Base-by-base conservation (phyloP, 2,113 vertebrate species). In the Scortum barcoo region DNA sequence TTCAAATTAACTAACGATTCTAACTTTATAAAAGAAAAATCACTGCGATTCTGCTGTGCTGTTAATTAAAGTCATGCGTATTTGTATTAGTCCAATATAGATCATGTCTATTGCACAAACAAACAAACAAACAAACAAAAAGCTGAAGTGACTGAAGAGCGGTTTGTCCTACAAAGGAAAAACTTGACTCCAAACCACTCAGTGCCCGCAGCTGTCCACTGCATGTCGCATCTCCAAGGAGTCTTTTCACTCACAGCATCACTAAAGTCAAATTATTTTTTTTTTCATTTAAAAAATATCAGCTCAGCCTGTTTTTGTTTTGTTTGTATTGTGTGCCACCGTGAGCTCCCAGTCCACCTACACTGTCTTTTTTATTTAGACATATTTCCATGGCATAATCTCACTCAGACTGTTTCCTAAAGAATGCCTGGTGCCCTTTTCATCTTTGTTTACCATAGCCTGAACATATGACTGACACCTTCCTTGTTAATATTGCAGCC, bases 401-500 rank as follows among this genome's bases (percentile, higher is more conserved):
- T 78, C 60, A 60, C 36, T 33, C 48, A 56, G 42, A 20, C 14
- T 71, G 63, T 68, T 77, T 84, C 40, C 69, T 58, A 44, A 81
- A 81, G 53, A 85, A 84, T 68, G 50, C 72, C 80, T 63, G 68
- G 54, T 86, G 83, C 76, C 81, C 80, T 75, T 86, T 86, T 81
- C 67, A 80, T 79, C 78, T 85, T 38, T 92, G 79, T 89, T 83
- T 83, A 85, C 85, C 75, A 62, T 26, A 80, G 51, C 74, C 81
- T 88, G 68, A 83, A 90, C 68, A 81, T 28, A 74, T 81, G 81
- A 86, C 70, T 86, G 88, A 84, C 88, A 86, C 82, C 65, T 44
- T 79, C 63, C 78, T 57, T 88, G 83, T 94, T 89, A 89, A 88
- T 86, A 83, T 60, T 78, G 84, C 77, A 74, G 71, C 81, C 74